Conservation (phyloP, 2,113 vertebrate genomes). For the Indicator maculatus region DNA sequence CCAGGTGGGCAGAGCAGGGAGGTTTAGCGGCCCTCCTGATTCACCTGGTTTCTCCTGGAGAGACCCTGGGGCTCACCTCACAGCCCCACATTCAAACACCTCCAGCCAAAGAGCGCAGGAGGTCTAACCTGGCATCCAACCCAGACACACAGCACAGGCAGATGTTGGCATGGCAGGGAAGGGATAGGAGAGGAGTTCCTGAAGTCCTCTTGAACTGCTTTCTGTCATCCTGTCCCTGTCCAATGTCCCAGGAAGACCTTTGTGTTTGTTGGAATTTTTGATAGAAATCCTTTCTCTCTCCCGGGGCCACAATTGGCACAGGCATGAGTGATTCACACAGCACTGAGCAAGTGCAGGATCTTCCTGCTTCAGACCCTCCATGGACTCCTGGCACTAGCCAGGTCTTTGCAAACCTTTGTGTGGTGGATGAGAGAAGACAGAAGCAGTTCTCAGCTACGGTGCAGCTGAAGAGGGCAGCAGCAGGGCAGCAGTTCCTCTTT, state of each 20-base stretch:
- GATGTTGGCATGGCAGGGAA: not conserved
- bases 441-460: not conserved
- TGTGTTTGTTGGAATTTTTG: not conserved
- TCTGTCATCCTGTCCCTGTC: not conserved
- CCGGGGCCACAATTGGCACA: accelerated
- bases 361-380: not conserved
- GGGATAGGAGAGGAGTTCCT: not conserved
- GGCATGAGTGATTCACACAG: not conserved
- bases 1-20: not conserved
- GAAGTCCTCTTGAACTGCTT: not conserved
- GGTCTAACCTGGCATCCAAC: not conserved
- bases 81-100: not conserved
- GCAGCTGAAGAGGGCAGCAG: not conserved
- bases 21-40: not conserved
- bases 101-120: accelerated
- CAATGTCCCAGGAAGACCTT: not conserved
- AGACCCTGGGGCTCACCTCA: not conserved
- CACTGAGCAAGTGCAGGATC: not conserved
- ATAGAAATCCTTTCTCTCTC: not conserved
- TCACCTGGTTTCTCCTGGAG: not conserved
- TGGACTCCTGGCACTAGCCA: not conserved
- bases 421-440: not conserved
- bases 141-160: accelerated
- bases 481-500: not conserved
- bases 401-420: not conserved